Conservation (phyloP, 2,113 vertebrate genomes). For the Ailurus styani region DNA sequence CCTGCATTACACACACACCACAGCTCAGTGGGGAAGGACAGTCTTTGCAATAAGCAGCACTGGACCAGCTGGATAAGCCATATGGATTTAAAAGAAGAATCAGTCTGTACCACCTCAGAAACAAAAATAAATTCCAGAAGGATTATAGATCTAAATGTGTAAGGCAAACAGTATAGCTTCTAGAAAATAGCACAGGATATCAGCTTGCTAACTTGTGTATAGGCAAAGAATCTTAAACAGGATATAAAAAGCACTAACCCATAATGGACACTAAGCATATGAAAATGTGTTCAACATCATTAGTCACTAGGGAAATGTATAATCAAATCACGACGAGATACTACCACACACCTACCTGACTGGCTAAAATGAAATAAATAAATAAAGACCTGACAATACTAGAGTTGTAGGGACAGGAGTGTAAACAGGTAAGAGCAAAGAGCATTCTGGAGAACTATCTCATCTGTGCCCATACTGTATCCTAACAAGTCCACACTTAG, state of each 20-base stretch:
- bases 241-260: neutral
- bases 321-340: neutral
- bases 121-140: neutral
- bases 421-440: neutral
- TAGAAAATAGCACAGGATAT: neutral
- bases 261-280: neutral
- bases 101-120: neutral
- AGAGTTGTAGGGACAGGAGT: neutral
- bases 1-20: rapidly evolving
- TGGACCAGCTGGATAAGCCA: neutral
- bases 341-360: neutral
- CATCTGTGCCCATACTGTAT: neutral
- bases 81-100: neutral
- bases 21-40: neutral
- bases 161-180: neutral
- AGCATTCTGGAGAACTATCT: neutral
- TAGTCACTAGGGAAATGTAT: neutral
- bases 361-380: neutral
- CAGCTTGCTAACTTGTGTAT: neutral
- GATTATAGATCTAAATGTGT: neutral
- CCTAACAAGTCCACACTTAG: neutral
- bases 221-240: conserved; percentile 3
- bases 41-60: neutral
- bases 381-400: neutral
- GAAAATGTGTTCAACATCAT: neutral